phyloP scores from a whole-genome alignment of 2,888 invertebrate species.

The Cryptosula pallasiana region DNA sequence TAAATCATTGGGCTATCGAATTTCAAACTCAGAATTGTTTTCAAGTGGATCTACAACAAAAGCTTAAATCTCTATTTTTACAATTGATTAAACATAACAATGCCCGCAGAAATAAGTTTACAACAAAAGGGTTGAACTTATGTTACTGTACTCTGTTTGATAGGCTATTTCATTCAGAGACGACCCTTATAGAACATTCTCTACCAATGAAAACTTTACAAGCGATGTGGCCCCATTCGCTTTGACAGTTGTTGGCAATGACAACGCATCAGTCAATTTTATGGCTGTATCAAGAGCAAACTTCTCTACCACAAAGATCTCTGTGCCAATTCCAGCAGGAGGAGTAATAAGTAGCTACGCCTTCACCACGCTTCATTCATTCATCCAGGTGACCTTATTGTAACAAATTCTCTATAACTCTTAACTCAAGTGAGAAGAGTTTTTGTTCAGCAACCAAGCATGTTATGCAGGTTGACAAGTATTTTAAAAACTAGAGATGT shows the following conservation, averaged over 20 bases:
- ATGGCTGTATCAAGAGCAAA: slow-evolving; percentile 4
- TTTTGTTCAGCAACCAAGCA: too few species aligned
- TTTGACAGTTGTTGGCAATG: neutral
- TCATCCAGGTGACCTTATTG: neutral
- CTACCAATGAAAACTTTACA: slow-evolving; percentile 1
- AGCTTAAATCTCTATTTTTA: too few species aligned
- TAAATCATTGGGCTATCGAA: too few species aligned
- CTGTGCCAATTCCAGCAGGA: neutral
- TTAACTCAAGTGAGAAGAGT: too few species aligned
- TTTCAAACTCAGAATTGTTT: too few species aligned
- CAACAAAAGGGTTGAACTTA: too few species aligned
- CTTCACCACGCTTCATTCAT: neutral
- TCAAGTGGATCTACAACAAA: too few species aligned
- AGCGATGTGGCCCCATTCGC: neutral
- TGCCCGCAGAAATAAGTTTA: too few species aligned
- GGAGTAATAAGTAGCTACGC: neutral
- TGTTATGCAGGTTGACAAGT: too few species aligned
- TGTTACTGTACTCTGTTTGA: neutral
- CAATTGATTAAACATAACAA: too few species aligned
- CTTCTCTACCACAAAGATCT: neutral
- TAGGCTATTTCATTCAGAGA: neutral
- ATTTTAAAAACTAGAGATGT: too few species aligned
- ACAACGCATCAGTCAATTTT: neutral
- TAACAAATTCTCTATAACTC: too few species aligned
- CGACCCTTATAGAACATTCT: neutral